phyloP scores from a whole-genome alignment of 1,140 invertebrate species.

The Zaprionus gabonicus region DNA sequence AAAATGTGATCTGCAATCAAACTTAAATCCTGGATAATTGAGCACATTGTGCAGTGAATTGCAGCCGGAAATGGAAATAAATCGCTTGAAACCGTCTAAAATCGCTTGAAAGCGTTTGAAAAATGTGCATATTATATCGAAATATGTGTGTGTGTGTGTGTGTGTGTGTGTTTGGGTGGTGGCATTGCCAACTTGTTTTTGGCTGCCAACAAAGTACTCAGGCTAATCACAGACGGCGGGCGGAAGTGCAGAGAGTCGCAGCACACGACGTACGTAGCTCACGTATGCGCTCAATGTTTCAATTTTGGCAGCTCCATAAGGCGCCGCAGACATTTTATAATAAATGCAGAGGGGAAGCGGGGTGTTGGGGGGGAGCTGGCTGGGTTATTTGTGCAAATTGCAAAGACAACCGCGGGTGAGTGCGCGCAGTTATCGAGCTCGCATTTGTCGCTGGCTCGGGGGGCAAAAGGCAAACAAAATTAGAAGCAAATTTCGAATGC shows the following conservation, averaged over 20 bases:
- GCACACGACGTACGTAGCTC: neutral
- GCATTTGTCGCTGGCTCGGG: constrained; percentile 50
- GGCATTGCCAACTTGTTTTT: constrained; percentile 13
- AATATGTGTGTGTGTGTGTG: neutral
- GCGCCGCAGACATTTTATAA: constrained; percentile 73
- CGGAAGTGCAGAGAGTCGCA: constrained; percentile 60
- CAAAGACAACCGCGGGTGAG: constrained; percentile 56
- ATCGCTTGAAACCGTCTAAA: constrained; percentile 14
- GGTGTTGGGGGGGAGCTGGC: neutral
- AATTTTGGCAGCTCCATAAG: constrained; percentile 76
- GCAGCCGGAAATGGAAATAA: constrained; percentile 7
- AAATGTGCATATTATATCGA: neutral
- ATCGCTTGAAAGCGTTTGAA: constrained; percentile 13
- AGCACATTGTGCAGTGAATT: constrained; percentile 27
- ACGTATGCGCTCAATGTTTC: constrained; percentile 62
- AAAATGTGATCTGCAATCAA: constrained; percentile 37
- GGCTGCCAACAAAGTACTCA: constrained; percentile 60
- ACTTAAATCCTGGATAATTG: constrained; percentile 40
- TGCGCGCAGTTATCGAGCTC: constrained; percentile 46
- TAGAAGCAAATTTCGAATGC: constrained; percentile 77
- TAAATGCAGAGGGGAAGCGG: constrained; percentile 48
- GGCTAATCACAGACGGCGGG: constrained; percentile 63
- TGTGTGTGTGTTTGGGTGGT: neutral
- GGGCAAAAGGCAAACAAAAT: constrained; percentile 70
- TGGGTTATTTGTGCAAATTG: constrained; percentile 17